phyloP scores from a whole-genome alignment of 1,140 invertebrate genomes.

The Drosophila sulfurigaster region DNA sequence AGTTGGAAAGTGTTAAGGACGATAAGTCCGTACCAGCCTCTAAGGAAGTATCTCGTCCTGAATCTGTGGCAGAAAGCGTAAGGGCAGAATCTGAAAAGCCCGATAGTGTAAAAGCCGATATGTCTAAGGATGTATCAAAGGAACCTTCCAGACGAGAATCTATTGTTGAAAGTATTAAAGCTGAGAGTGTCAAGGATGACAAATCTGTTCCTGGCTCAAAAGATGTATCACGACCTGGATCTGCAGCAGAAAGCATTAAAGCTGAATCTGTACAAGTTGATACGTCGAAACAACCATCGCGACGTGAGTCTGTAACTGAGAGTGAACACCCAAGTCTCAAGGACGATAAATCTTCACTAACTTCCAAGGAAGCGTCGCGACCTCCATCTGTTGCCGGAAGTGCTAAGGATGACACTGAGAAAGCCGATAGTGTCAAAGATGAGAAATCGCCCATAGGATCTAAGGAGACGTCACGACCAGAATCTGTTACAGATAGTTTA shows the following conservation, averaged over 20 bases:
- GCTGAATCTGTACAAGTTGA: slow-evolving; percentile 28
- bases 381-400: slow-evolving; percentile 24
- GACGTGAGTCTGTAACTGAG: slow-evolving; percentile 32
- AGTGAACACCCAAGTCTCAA: slow-evolving; percentile 2
- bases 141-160: slow-evolving; percentile 33
- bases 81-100: slow-evolving; percentile 12
- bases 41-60: slow-evolving; percentile 38
- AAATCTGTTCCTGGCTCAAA: slow-evolving; percentile 5
- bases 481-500: slow-evolving; percentile 23
- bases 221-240: slow-evolving; percentile 41
- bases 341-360: slow-evolving; percentile 39
- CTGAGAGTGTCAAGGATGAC: slow-evolving; percentile 13
- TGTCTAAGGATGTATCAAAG: neutral
- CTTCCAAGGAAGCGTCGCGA: slow-evolving; percentile 13
- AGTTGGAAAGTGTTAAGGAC: slow-evolving; percentile 29
- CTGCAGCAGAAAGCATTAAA: slow-evolving; percentile 33
- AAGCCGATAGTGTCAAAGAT: slow-evolving; percentile 33
- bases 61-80: slow-evolving; percentile 31
- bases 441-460: slow-evolving; percentile 34
- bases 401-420: slow-evolving; percentile 11
- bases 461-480: slow-evolving; percentile 38
- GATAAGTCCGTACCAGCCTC: slow-evolving; percentile 37
- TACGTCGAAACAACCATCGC: slow-evolving; percentile 27
- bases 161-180: slow-evolving; percentile 24
- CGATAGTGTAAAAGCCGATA: slow-evolving; percentile 28